These are phyloP conservation scores for Malurus cyaneus DNA, from an alignment of 2,113 vertebrate species.

Conservation along the genomic window DNA sequence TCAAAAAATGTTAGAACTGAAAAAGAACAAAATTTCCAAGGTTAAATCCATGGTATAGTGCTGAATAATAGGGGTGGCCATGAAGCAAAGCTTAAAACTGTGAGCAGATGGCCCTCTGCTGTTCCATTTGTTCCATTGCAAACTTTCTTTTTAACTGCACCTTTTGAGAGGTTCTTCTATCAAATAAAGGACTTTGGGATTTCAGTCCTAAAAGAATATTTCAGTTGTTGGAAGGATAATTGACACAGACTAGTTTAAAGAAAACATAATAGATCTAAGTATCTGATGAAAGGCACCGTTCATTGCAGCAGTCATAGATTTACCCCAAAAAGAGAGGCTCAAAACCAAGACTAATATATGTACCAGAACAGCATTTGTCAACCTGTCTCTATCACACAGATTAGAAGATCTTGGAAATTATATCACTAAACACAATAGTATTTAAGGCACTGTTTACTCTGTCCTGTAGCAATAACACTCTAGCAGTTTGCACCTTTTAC, in stretches of 20 bases:
- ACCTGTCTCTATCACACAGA: neutral
- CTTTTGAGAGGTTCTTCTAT: neutral
- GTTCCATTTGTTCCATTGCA: neutral
- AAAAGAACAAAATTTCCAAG: neutral
- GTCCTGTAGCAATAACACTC: neutral
- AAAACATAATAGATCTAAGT: neutral
- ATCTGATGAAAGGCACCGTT: neutral
- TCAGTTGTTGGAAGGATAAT: neutral
- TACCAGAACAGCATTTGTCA: neutral
- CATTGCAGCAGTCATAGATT: neutral
- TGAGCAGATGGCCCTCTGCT: constrained; percentile 22
- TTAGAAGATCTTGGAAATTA: neutral
- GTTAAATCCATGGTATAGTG: neutral
- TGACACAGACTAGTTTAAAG: neutral
- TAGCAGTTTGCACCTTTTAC: neutral
- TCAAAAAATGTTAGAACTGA: neutral
- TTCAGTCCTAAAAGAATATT: neutral
- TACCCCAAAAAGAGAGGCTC: neutral
- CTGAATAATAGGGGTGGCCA: too few relatives aligned
- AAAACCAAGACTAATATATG: neutral
- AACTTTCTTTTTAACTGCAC: neutral
- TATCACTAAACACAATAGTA: neutral
- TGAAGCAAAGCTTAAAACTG: neutral
- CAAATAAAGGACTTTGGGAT: neutral
- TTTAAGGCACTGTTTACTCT: neutral